A percentile compares a stretch with the other conserved stretches of the same genome.
These are phyloP conservation scores for Mormyrus lacerda DNA, from an alignment of 2,113 vertebrate species.

Conservation along the genomic window DNA sequence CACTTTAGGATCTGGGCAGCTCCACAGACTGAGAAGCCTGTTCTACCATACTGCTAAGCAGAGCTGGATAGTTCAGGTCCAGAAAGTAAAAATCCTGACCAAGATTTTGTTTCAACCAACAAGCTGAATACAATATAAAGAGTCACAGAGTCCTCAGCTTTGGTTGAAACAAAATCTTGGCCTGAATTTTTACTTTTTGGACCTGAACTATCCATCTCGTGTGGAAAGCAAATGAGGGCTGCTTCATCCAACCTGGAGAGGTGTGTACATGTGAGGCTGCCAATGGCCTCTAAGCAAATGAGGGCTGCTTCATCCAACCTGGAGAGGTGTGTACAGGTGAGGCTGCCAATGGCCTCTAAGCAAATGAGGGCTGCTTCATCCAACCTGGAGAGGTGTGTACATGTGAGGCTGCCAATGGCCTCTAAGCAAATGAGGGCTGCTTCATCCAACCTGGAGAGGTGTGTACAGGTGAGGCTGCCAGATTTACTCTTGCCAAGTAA, in stretches of 20 bases:
- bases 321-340: neutral
- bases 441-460: neutral
- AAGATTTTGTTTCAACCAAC: neutral
- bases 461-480: neutral
- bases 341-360: neutral
- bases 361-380: neutral
- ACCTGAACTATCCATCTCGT: neutral
- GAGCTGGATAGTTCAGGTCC: neutral
- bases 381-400: neutral
- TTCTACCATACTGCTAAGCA: neutral
- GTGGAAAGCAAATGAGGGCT: too few species aligned
- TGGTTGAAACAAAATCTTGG: neutral
- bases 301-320: neutral
- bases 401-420: neutral
- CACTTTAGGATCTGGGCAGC: neutral
- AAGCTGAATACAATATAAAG: neutral
- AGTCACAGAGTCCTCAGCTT: neutral
- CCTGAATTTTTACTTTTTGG: neutral
- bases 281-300: neutral
- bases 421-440: neutral
- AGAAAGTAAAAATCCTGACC: neutral
- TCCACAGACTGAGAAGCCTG: neutral
- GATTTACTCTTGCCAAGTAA: neutral
- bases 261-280: too few species aligned
- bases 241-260: too few species aligned